A percentile compares a stretch with the other conserved stretches of the same genome.
phyloP scores from a whole-genome alignment of 2,797 vertebrate genomes.

The Salmo trutta region DNA sequence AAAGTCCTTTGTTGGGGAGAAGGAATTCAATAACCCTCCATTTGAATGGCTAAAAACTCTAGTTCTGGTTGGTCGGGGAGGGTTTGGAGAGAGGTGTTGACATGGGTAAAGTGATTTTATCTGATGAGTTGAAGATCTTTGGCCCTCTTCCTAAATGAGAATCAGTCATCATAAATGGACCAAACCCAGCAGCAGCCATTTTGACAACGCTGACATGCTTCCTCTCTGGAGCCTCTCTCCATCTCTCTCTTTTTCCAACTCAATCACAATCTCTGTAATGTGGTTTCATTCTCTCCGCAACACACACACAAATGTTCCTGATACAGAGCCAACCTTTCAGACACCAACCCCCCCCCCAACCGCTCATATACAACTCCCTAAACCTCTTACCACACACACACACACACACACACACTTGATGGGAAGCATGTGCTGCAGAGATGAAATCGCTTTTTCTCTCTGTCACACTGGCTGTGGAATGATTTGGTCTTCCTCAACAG shows the following conservation, averaged over 20 bases:
- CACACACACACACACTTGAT: constrained; percentile 43
- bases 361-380: constrained; percentile 26
- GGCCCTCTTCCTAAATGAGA: constrained; percentile 5
- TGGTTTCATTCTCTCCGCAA: constrained; percentile 28
- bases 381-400: constrained; percentile 15
- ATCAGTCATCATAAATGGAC: constrained; percentile 10
- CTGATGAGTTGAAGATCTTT: neutral
- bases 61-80: neutral
- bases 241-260: constrained; percentile 38
- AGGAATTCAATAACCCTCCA: neutral
- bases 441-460: constrained; percentile 47
- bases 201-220: constrained; percentile 23
- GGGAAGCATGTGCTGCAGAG: constrained; percentile 61
- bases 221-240: constrained; percentile 33
- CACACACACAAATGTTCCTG: constrained; percentile 21
- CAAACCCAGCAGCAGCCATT: constrained; percentile 17
- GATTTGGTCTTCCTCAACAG: neutral
- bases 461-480: constrained; percentile 34
- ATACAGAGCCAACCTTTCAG: constrained; percentile 48
- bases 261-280: constrained; percentile 44
- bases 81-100: neutral
- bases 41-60: neutral
- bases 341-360: constrained; percentile 38
- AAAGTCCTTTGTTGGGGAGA: neutral
- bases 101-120: constrained; percentile 4